Evolutionary conservation across 2,797 vertebrate species (phyloP), one percentile per base, ranked within the genome.

Genomic region (Philypnodon macrostomus): DNA sequence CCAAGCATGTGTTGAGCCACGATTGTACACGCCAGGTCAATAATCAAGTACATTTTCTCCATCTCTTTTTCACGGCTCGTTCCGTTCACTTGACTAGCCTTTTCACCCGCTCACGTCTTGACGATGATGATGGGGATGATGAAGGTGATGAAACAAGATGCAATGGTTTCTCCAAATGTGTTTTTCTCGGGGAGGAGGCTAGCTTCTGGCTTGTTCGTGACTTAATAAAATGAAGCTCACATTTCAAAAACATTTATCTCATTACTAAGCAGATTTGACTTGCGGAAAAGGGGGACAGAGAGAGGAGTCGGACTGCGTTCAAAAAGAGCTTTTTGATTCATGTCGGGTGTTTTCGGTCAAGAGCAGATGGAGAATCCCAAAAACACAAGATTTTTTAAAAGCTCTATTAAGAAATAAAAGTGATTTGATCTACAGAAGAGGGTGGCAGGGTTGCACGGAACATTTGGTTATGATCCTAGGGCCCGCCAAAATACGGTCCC

Each of bases 161-260:
- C 82, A 87, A 85, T 70, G 66, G 80, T 87, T 89, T 91, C 85
- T 86, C 74, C 73, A 73, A 83, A 88, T 83, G 75, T 74, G 87
- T 85, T 80, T 88, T 89, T 87, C 78, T 81, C 72, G 76, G 79
- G 83, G 78, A 82, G 80, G 75, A 84, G 87, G 79, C 85, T 89
- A 82, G 89, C 88, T 90, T 85, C 87, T 84, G 89, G 87, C 89
- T 85, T 86, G 83, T 87, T 89, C 84, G 83, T 85, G 83, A 87
- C 80, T 88, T n/a, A 88, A 88, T 88, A 87, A 85, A 85, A 88
- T 80, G 73, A 85, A 88, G 85, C 81, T 84, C 80, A 81, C 79
- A 79, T 88, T 88, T 87, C 80, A 87, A 89, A 90, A 91, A 85
- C 86, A 88, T 88, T 88, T 85, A 87, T 83, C 84, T 87, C 83